phyloP scores from a whole-genome alignment of 1,140 invertebrate species.

The Eupeodes corollae region DNA sequence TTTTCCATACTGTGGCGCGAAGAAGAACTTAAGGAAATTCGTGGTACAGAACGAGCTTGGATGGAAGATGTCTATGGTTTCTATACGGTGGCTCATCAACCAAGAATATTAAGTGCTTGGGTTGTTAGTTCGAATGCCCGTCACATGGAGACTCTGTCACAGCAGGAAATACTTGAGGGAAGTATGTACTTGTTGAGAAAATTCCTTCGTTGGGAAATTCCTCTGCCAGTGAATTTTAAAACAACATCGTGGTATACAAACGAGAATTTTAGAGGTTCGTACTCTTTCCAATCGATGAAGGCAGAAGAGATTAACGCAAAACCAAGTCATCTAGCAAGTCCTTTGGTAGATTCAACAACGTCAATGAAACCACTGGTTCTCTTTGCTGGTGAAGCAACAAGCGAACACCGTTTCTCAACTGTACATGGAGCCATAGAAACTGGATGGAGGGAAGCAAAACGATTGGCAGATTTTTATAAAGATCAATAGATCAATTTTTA shows the following conservation, averaged over 20 bases:
- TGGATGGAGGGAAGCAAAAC: conserved; percentile 62
- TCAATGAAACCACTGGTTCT: conserved; percentile 36
- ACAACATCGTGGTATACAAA: conserved; percentile 49
- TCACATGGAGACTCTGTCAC: conserved; percentile 41
- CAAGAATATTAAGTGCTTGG: conserved; percentile 53
- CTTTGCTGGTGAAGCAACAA: conserved; percentile 63
- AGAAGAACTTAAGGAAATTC: conserved; percentile 42
- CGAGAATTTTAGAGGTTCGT: conserved; percentile 52
- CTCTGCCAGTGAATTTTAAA: conserved; percentile 12
- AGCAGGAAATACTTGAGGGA: conserved; percentile 36
- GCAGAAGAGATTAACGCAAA: conserved; percentile 39
- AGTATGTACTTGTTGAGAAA: conserved; percentile 36
- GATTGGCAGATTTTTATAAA: conserved; percentile 11
- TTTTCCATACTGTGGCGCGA: conserved; percentile 44
- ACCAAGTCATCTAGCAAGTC: conserved; percentile 10
- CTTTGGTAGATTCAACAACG: neutral
- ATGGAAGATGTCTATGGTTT: conserved; percentile 50
- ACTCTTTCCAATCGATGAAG: conserved; percentile 50
- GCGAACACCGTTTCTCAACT: conserved; percentile 53
- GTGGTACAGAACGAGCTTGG: conserved; percentile 43
- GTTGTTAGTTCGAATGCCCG: conserved; percentile 41
- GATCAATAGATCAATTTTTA: no score
- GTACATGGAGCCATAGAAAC: conserved; percentile 71
- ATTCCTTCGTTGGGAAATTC: conserved; percentile 15
- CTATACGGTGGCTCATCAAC: conserved; percentile 46